Conservation (phyloP, 2,888 invertebrate species). For the Napeogenes inachia region DNA sequence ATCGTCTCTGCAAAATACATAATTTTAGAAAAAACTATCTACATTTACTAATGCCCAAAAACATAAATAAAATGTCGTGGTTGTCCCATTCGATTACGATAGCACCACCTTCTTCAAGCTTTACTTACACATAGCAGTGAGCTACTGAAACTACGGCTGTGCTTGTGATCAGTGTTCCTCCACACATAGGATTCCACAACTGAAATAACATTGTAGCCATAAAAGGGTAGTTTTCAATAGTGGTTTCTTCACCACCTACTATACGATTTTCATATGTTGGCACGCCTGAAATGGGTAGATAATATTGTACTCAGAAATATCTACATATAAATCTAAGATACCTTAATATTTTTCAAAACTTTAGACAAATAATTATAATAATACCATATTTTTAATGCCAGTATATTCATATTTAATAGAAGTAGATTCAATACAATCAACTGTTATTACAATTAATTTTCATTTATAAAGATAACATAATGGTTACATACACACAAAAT, state of each 20-base stretch:
- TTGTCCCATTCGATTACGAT: not conserved
- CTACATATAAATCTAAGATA: no score
- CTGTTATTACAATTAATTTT: no score
- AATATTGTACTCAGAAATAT: no score
- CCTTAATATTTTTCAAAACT: no score
- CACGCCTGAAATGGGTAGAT: not conserved
- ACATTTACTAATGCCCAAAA: not conserved
- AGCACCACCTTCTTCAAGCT: no score
- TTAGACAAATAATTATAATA: no score
- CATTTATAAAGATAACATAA: no score
- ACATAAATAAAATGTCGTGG: not conserved
- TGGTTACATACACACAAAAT: no score
- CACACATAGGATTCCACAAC: not conserved
- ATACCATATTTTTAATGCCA: no score
- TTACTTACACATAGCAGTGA: slow-evolving; percentile 38
- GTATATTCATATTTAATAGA: no score
- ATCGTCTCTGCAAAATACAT: not conserved
- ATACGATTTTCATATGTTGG: slow-evolving; percentile 22
- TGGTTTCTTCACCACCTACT: not conserved
- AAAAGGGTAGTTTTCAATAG: slow-evolving; percentile 2
- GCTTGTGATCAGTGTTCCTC: slow-evolving; percentile 32
- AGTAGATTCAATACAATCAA: no score
- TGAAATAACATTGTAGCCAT: not conserved
- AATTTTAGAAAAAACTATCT: not conserved
- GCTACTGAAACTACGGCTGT: slow-evolving; percentile 47